These are phyloP conservation scores for Novumbra hubbsi DNA, from an alignment of 2,797 vertebrate genomes.

Conservation along the genomic window DNA sequence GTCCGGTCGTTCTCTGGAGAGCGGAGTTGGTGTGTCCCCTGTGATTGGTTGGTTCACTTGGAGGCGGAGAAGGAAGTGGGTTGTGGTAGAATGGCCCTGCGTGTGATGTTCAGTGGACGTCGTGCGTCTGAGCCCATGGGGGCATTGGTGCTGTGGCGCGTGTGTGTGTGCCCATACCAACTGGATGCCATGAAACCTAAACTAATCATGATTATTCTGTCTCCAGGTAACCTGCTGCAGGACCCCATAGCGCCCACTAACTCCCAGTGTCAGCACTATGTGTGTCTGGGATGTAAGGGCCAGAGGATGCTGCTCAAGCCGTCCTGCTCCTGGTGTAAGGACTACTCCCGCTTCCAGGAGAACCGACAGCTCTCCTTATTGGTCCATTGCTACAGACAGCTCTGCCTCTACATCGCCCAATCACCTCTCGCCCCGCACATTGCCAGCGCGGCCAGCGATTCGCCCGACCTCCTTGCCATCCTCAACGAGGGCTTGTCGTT, in stretches of 20 bases:
- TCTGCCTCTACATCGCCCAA: slow-evolving; percentile 93
- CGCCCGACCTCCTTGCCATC: slow-evolving; percentile 90
- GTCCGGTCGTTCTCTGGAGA: too few species aligned
- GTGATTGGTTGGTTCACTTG: too few species aligned
- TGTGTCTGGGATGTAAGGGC: slow-evolving; percentile 95
- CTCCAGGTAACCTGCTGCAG: slow-evolving; percentile 92
- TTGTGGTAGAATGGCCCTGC: too few species aligned
- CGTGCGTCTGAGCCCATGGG: too few species aligned
- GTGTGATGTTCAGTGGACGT: too few species aligned
- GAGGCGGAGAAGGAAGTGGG: not conserved
- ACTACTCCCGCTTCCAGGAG: slow-evolving; percentile 96
- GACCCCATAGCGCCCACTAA: slow-evolving; percentile 96
- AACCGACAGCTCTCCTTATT: slow-evolving; percentile 94
- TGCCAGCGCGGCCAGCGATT: slow-evolving; percentile 86
- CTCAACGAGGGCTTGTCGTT: slow-evolving; percentile 89
- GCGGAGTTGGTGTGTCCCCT: too few species aligned
- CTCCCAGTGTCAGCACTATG: slow-evolving; percentile 98
- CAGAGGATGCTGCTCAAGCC: slow-evolving; percentile 99
- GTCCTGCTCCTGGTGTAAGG: slow-evolving; percentile 99
- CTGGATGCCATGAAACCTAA: not conserved
- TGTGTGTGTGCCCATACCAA: too few species aligned
- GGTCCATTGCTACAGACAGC: slow-evolving; percentile 95
- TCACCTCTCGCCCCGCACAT: slow-evolving; percentile 91
- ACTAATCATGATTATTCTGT: not conserved
- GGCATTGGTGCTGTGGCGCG: too few species aligned